Evolutionary conservation across 2,797 vertebrate genomes (phyloP), one percentile per base, ranked within the genome.

Genomic region (Huso huso): DNA sequence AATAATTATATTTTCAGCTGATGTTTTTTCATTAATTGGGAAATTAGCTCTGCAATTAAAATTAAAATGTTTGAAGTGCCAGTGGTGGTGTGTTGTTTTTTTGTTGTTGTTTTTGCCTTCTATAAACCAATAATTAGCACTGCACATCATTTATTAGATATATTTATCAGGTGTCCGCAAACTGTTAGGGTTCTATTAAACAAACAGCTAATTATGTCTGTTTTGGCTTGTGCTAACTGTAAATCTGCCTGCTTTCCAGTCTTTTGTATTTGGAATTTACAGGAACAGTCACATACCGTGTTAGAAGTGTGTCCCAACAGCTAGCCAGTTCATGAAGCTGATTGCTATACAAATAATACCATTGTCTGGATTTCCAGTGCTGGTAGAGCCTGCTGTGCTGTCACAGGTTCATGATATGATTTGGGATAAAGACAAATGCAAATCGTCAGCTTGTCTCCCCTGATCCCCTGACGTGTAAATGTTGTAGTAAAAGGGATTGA

Each of bases 121-220:
- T 69, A 12, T 10, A 48, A 8, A 61, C 59, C 69, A 72, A 69
- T 15, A 13, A 78, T 68, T 73, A 71, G 66, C 6, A 18, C 66
- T 71, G 71, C 48, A 62, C 65, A 51, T 78, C 71, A 79, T 37
- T 73, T 77, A 60, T 58, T 3, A 49, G 58, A 10, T 68, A 65
- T 6, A 15, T 79, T 82, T 64, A 77, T 82, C 64, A 71, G 69
- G 76, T 63, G 68, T 68, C 67, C 61, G 62, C 64, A 63, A 74
- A 78, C 63, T 59, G 37, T 53, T 67, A 62, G 23, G 23, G 72
- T 79, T 79, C 70, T 75, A 57, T 75, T 70, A 69, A 71, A 68
- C 69, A 72, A 70, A 23, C 68, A 64, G 13, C 65, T 76, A 73
- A 83, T 81, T 74, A 65, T 68, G 1, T 11, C 67, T 15, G 37